These are phyloP conservation scores for Axea sp. DNA, from an alignment of 2,888 invertebrate species.

Conservation along the genomic window DNA sequence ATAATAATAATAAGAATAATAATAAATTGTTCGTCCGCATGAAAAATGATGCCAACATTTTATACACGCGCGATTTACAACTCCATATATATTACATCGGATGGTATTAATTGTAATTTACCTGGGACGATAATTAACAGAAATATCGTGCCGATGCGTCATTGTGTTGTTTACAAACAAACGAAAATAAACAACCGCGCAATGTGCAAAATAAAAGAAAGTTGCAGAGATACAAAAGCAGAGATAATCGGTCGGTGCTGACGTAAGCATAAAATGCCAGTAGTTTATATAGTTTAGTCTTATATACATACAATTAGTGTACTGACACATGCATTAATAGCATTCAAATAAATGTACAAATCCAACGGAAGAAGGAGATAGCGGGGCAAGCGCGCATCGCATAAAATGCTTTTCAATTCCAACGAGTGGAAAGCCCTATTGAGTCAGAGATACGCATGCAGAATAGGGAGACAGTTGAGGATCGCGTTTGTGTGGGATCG, in stretches of 20 bases:
- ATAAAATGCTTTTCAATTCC: constrained; percentile 75
- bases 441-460: constrained; percentile 74
- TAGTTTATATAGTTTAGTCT: constrained; percentile 34
- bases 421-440: constrained; percentile 74
- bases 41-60: no score
- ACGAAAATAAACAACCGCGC: no score
- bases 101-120: no score
- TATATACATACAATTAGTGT: constrained; percentile 54
- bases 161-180: no score
- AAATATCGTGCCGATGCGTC: no score
- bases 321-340: constrained; percentile 45
- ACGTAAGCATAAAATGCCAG: constrained; percentile 18
- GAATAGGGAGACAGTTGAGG: constrained; percentile 65
- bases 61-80: no score
- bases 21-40: no score
- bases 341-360: constrained; percentile 23
- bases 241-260: constrained; percentile 21
- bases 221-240: constrained; percentile 8
- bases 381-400: constrained; percentile 62
- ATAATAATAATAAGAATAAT: no score
- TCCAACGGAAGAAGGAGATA: constrained; percentile 23
- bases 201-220: constrained; percentile 2
- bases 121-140: no score
- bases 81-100: no score
- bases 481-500: constrained; percentile 51